Base-by-base conservation (phyloP, 2,113 vertebrate species). In the Cyprichromis sp. region DNA sequence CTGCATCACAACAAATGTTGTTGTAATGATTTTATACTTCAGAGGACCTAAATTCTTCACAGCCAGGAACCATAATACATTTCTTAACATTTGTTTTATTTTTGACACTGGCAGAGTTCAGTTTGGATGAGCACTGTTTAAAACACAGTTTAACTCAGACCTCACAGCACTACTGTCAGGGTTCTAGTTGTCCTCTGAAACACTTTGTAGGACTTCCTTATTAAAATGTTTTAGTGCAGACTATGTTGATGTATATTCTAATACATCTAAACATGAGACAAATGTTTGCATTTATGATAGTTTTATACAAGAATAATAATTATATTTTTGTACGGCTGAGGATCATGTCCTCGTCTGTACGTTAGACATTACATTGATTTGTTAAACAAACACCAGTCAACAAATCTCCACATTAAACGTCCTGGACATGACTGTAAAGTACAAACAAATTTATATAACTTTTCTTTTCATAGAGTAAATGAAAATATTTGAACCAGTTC, bases 351-450 rank as follows among this genome's bases (percentile, higher is more conserved):
- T 24, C 0, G 6, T 54, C 52, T 53, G 1, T 21, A 21, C 3
- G 0, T 54, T 54, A 54, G n/a, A 7, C 0, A 54, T 21, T 54
- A 54, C 53, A 21, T 21, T 21, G 0, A 0, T 11, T 1, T 54
- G n/a, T 21, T 54, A 54, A 11, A 21, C 1, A 54, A 12, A 54
- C 5, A 54, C 5, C n/a, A 24, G n/a, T 54, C n/a, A 12, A 54
- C 1, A 54, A 54, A 4, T 54, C 6, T 4, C 53, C 6, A 12
- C 0, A 54, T 54, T 54, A 54, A 54, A 54, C 0, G 0, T 24
- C 0, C 53, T 55, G 6, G 0, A 54, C n/a, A 54, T 4, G 53
- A 54, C 5, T 4, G 3, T 4, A 11, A 54, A 11, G n/a, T 0
- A 54, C n/a, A 54, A 54, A 54, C 5, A 21, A 5, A 21, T 21